These are phyloP conservation scores for Palythoa grandis DNA, from an alignment of 92 coral and sea anemone species.

Conservation along the genomic window DNA sequence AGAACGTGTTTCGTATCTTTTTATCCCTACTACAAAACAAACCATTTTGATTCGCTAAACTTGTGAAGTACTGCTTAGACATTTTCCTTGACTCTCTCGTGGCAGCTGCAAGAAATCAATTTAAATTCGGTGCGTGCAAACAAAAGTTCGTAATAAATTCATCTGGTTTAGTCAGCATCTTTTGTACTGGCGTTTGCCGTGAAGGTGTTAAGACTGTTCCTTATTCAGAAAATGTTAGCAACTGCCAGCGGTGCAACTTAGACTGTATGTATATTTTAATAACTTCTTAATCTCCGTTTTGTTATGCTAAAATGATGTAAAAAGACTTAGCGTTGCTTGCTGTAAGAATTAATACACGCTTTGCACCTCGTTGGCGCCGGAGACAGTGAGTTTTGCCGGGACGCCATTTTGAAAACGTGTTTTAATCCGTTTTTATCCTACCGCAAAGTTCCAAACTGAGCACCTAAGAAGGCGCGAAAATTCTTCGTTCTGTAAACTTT, in stretches of 20 bases:
- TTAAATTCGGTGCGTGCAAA: slow-evolving; percentile 20
- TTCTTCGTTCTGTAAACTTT: neutral
- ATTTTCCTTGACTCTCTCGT: neutral
- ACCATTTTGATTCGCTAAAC: neutral
- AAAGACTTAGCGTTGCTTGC: slow-evolving; percentile 32
- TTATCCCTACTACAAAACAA: neutral
- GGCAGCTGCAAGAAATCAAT: neutral
- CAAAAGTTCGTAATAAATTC: slow-evolving; percentile 20
- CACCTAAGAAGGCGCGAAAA: slow-evolving; percentile 20
- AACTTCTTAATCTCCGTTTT: slow-evolving; percentile 34
- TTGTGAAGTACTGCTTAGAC: neutral
- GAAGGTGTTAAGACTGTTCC: slow-evolving; percentile 35
- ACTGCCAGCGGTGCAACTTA: neutral
- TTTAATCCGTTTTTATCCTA: slow-evolving; percentile 76
- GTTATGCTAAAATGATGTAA: slow-evolving; percentile 51
- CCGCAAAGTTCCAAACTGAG: slow-evolving; percentile 44
- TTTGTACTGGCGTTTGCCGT: slow-evolving; percentile 21
- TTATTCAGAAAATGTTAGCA: slow-evolving; percentile 6
- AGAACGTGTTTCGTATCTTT: neutral
- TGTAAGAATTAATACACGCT: slow-evolving; percentile 34
- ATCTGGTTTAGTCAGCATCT: slow-evolving; percentile 29
- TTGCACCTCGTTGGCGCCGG: slow-evolving; percentile 57
- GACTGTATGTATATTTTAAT: slow-evolving; percentile 30
- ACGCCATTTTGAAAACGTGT: slow-evolving; percentile 87
- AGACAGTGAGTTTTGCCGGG: slow-evolving; percentile 45